Evolutionary conservation across 2,113 vertebrate species (phyloP), one percentile per base, ranked within the genome.

Genomic region (Vidua chalybeata): DNA sequence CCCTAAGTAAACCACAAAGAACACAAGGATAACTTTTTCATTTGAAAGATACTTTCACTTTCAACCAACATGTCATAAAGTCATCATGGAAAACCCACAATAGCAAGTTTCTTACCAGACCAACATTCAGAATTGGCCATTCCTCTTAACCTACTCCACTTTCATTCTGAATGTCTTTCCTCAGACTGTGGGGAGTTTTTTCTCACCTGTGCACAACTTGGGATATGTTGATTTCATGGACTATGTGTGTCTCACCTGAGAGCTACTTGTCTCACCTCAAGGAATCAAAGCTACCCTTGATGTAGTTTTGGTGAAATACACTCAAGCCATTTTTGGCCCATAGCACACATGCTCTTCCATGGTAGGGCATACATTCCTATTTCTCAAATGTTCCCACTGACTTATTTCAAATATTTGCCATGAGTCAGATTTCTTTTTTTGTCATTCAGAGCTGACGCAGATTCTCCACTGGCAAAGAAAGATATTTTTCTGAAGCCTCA

Each of bases 381-480:
- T 93, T 93, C 58, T 94, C 72, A 96, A 63, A 93, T 92, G 78
- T 95, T 94, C 90, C 93, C 84, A 91, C 77, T 96, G 91, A 86
- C 55, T 95, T 91, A 24, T 86, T 92, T 88, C 13, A 92, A 95
- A 72, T 89, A 78, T 92, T 96, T 95, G 75, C 93, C 85, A 84
- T 93, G 92, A 97, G 76, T 96, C 95, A 97, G 51, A 64, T 90
- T 96, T 94, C 92, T 78, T 92, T 96, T 91, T 97, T 93, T 95
- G 92, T 90, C 87, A 88, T 74, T 89, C 55, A 68, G n/a, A 93
- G 88, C 85, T 94, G 89, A 92, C 1, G 7, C 84, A 94, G 63
- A 69, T 92, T 95, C 78, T 94, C 90, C 73, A 75, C 90, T 93
- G 84, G 93, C 80, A 84, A 93, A 81, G 87, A 87, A 83, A 94